Base-by-base conservation (phyloP, 2,113 vertebrate genomes). In the Rallus limicola region DNA sequence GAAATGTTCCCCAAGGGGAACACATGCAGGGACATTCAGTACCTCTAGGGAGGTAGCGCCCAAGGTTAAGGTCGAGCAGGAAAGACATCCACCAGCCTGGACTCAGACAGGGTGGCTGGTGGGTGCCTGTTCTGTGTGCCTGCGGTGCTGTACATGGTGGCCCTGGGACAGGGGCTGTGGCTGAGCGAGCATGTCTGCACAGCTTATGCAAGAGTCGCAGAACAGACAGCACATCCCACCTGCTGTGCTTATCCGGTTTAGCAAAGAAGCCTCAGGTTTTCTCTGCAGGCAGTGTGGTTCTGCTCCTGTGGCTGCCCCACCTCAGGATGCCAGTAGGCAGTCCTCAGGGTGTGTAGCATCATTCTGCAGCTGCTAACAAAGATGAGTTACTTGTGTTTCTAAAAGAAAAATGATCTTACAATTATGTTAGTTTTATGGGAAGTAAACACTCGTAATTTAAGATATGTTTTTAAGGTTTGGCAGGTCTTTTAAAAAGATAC, bases 181-280 rank as follows among this genome's bases (percentile, higher is more conserved):
- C 42, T 13, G 8, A 4, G 12, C 0, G 0, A 58, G 16, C 4
- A 1, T 13, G 18, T 52, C 33, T 46, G 55, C 53, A 23, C 4
- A 38, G 64, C 33, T 16, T 16, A 3, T 26, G 16, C 5, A 21
- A 21, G 12, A 13, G 7, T 33, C 0, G 1, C 36, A 33, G 42
- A 38, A 17, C 16, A 79, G n/a, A 38, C 74, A 58, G 20, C 10
- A 7, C 1, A 6, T 16, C 46, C 17, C 16, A 52, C 24, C 21
- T 0, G 0, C n/a, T 55, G 9, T 28, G 1, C 3, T 7, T 13
- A 10, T 67, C 3, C 23, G 0, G 1, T 13, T 40, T 33, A 29
- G 34, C 16, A 62, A 34, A 34, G 13, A 19, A 50, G 7, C 9
- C n/a, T 44, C 19, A 28, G 31, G 10, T 40, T 48, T 71, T 44